Base-by-base conservation (phyloP, 1,140 invertebrate species). In the Drosophila erecta region DNA sequence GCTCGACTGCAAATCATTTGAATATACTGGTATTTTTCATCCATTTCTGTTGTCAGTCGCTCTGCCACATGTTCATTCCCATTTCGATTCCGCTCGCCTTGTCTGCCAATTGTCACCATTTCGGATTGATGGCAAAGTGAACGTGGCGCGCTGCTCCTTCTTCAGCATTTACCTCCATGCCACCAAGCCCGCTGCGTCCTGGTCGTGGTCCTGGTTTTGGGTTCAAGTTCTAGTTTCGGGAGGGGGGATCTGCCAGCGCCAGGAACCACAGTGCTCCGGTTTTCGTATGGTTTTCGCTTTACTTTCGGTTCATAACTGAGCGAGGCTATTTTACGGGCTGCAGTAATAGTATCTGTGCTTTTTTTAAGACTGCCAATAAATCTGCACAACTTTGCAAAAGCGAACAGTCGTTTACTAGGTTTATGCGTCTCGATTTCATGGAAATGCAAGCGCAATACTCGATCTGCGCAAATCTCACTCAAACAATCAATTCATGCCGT, bases 91-190 rank as follows among this genome's bases (percentile, higher is more conserved):
- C 60, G 47, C 46, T 65, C 44, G 50, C 51, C 62, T 60, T 54
- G 59, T 73, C 76, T 74, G 76, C 66, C 84, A 89, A 89, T 89
- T 89, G 84, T 84, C 84, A 84, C 59, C 76, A 60, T 78, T 89
- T 77, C 50, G 55, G 76, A 89, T 89, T 89, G 84, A 87, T 83
- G 73, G 58, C 65, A 46, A 51, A 55, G 50, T 56, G 72, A 75
- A 40, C 46, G 44, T 11, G 55, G 20, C 15, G 37, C 46, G 33
- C 8, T 50, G 55, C 57, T 59, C 70, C n/a, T 71, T 24, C 14
- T 41, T 12, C 14, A 35, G 15, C 17, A 27, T 20, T 46, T 33
- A 40, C 24, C 43, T 27, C 41, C 7, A 3, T 8, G 7, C 27
- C 27, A 6, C 27, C 27, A 8, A 8, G 8, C 30, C 30, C 30